A percentile compares a stretch with the other conserved stretches of the same genome.
These are phyloP conservation scores for Equus quagga DNA, from an alignment of 2,113 vertebrate genomes.

Conservation along the genomic window DNA sequence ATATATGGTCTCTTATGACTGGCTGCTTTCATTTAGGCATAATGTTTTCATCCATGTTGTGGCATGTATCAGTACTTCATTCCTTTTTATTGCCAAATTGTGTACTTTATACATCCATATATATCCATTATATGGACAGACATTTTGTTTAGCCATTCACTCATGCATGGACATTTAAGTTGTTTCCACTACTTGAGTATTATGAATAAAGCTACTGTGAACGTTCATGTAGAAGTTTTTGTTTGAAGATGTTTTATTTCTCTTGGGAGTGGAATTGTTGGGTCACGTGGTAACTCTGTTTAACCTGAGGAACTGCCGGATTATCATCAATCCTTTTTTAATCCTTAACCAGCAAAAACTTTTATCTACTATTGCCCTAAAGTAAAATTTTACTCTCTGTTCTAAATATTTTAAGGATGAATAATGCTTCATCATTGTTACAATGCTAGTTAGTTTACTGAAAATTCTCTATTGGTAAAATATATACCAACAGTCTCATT, in stretches of 20 bases:
- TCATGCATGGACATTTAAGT: background rate
- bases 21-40: background rate
- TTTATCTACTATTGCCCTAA: background rate
- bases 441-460: constrained; percentile 16
- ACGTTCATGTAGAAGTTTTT: background rate
- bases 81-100: background rate
- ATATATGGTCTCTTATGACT: background rate
- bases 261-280: background rate
- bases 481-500: background rate
- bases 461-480: background rate
- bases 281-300: background rate
- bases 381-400: background rate
- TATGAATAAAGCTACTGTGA: background rate
- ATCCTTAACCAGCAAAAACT: background rate
- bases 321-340: background rate
- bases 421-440: background rate
- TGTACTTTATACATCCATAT: background rate
- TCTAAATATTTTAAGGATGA: background rate
- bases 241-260: background rate
- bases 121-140: background rate
- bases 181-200: background rate
- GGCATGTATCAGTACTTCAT: background rate
- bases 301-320: background rate
- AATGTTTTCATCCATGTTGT: background rate
- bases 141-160: background rate